phyloP scores from a whole-genome alignment of 2,113 vertebrate species.

The Limanda limanda region DNA sequence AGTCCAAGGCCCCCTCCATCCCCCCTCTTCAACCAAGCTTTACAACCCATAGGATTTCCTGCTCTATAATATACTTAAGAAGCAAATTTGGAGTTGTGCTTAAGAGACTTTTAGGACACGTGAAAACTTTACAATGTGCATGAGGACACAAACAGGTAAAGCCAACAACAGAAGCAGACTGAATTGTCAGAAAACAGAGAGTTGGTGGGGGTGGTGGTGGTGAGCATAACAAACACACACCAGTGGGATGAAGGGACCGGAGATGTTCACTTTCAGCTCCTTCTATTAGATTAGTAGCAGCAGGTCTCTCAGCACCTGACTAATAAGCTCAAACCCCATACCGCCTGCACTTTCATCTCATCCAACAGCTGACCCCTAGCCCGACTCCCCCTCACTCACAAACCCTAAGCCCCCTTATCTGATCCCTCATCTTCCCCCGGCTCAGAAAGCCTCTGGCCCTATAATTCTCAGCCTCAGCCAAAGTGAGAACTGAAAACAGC shows the following conservation, averaged over 20 bases:
- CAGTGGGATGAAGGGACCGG: conserved; percentile 13
- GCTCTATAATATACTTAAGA: background rate
- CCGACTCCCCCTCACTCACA: conserved; percentile 7
- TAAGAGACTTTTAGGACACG: background rate
- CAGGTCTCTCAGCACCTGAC: conserved; percentile 34
- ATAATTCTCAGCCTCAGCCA: conserved; percentile 7
- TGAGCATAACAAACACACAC: conserved; percentile 2
- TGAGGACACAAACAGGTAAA: background rate
- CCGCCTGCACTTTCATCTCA: conserved; percentile 26
- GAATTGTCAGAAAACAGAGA: background rate
- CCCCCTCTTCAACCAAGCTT: background rate
- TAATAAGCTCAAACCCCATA: conserved; percentile 47
- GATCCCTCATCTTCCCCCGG: conserved; percentile 5
- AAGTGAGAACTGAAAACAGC: conserved; percentile 10
- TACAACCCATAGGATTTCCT: background rate
- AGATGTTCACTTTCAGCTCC: conserved; percentile 33
- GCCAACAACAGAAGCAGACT: background rate
- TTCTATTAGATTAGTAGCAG: conserved; percentile 19
- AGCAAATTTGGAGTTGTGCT: background rate
- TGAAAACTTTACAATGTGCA: background rate
- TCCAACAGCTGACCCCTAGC: conserved; percentile 9
- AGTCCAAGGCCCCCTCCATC: no score
- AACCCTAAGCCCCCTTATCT: conserved; percentile 6
- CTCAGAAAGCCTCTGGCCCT: conserved; percentile 6
- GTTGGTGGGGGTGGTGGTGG: background rate